These are phyloP conservation scores for Petroica traversi DNA, from an alignment of 2,113 vertebrate genomes.

Conservation along the genomic window DNA sequence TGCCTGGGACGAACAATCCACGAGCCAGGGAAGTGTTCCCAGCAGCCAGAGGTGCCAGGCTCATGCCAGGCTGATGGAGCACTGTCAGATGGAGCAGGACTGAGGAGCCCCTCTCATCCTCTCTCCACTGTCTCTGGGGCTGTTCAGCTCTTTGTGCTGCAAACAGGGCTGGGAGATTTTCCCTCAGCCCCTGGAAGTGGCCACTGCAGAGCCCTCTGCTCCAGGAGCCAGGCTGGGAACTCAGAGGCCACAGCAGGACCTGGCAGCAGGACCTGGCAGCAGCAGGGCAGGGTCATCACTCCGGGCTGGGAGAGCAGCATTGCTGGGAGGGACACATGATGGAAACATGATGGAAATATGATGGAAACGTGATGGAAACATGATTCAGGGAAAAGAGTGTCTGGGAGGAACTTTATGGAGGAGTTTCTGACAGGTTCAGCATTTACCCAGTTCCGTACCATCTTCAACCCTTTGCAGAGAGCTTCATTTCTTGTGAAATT, in stretches of 20 bases:
- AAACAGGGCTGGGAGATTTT: background rate
- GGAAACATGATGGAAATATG: no score
- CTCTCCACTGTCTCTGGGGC: rapidly evolving
- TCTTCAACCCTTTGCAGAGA: slow-evolving; percentile 20
- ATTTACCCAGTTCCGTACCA: background rate
- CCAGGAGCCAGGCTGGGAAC: background rate
- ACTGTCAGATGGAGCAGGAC: background rate
- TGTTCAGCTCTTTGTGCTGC: background rate
- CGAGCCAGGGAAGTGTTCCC: rapidly evolving
- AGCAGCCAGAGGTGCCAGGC: background rate
- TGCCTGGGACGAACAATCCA: rapidly evolving
- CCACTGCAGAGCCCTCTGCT: background rate
- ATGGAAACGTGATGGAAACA: no score
- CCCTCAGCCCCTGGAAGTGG: background rate
- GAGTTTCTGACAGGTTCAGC: slow-evolving; percentile 34
- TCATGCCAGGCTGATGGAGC: background rate
- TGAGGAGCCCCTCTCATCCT: background rate
- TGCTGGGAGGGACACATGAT: background rate
- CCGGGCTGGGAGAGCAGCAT: background rate
- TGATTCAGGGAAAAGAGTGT: background rate
- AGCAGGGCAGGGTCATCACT: background rate
- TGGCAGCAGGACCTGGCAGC: background rate
- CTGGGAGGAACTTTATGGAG: slow-evolving; percentile 11
- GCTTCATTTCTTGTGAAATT: slow-evolving; percentile 38
- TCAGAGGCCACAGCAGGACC: no score